These are phyloP conservation scores for Calameuta idolon DNA, from an alignment of 2,888 invertebrate species.

Conservation along the genomic window DNA sequence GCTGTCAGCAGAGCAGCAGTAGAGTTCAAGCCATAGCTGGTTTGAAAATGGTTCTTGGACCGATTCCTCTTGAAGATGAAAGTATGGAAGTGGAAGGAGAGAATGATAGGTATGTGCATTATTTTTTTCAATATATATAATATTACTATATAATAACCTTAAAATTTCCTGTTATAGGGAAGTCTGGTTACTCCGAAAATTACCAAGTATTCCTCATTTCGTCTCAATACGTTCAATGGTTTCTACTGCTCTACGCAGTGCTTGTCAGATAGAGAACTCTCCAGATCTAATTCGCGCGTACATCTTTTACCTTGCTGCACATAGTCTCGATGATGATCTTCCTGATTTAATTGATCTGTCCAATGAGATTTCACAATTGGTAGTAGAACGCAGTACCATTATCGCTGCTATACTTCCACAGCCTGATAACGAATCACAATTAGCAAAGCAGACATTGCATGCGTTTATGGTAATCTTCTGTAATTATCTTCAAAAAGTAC, in stretches of 20 bases:
- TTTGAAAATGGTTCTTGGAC: conserved; percentile 77
- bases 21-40: conserved; percentile 82
- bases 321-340: conserved; percentile 76
- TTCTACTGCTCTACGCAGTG: conserved; percentile 81
- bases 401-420: conserved; percentile 83
- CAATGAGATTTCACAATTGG: conserved; percentile 88
- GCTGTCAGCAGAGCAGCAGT: conserved; percentile 83
- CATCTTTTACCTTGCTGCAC: conserved; percentile 84
- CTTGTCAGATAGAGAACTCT: conserved; percentile 91
- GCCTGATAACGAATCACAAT: conserved; percentile 64
- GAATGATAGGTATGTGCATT: conserved; percentile 50
- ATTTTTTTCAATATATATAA: not conserved
- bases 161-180: conserved; percentile 47
- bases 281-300: conserved; percentile 86
- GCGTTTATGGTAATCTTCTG: conserved; percentile 80
- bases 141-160: not conserved
- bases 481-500: conserved; percentile 79
- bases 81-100: conserved; percentile 61
- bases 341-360: conserved; percentile 77
- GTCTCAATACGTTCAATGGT: conserved; percentile 77
- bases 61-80: conserved; percentile 67
- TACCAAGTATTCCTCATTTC: conserved; percentile 86
- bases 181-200: conserved; percentile 73
- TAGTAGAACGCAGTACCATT: conserved; percentile 91
- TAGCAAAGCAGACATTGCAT: conserved; percentile 73